Base-by-base conservation (phyloP, 2,888 invertebrate genomes). In the Ichneumon xanthorius region DNA sequence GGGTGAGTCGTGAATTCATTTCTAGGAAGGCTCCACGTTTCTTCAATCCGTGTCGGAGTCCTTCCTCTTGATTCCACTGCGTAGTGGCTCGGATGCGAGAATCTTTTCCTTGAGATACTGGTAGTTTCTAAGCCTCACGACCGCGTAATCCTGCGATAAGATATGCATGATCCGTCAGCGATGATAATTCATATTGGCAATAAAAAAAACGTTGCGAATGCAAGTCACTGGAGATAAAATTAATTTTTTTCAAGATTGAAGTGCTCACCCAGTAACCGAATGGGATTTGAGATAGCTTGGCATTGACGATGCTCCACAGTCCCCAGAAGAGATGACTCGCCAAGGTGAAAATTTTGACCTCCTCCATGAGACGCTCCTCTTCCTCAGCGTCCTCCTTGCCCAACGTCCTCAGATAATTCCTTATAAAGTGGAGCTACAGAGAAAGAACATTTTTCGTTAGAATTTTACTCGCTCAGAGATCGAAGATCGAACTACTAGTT, bases 311-410 rank as follows among this genome's bases (percentile, higher is more conserved):
- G 2, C 97, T 96, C 99, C 99, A 99, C 0, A 99, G 95, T 0
- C 96, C 96, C 99, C 99, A 99, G 93, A 99, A 97, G 83, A 99
- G 96, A 93, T 99, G 98, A 68, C 98, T 97, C 37, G 97, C 97
- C 85, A 99, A 94, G 0, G 97, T 96, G 93, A 98, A 99, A 0
- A 97, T 95, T 84, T 96, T 96, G 48, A 98, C 96, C 94, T 99
- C 99, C 37, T 95, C 92, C 80, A 97, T 94, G 3, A 98, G 93
- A 26, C 95, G 95, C 87, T 96, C 95, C 61, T 96, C 95, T 45
- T 96, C 95, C 3, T 94, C 92, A 0, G 93, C 92, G 0, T 95
- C 95, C 84, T 94, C 94, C 89, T 94, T 92, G 48, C 93, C 92
- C 68, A 93, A 84, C 77, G 89, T 91, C 88, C 84, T 92, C 90